These are phyloP conservation scores for Idaea biselata DNA, from an alignment of 2,888 invertebrate species.

Conservation along the genomic window DNA sequence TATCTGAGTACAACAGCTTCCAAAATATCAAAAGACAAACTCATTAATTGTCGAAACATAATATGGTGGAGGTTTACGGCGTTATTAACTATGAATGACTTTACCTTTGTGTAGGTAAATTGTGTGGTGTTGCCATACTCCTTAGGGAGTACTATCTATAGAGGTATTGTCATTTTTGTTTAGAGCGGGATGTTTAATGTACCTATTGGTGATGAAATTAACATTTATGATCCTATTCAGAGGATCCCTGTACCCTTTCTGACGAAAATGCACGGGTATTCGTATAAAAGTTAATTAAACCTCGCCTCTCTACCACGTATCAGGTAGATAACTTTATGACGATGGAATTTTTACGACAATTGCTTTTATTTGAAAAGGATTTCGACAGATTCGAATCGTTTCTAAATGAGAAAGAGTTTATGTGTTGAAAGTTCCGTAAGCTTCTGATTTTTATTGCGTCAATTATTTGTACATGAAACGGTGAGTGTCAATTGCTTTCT, in stretches of 20 bases:
- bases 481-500: no score
- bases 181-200: neutral
- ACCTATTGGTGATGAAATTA: neutral
- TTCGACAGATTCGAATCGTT: neutral
- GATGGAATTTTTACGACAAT: neutral
- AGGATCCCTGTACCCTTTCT: neutral
- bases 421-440: neutral
- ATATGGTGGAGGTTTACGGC: constrained; percentile 25
- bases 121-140: neutral
- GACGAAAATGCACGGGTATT: neutral
- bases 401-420: neutral
- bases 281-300: neutral
- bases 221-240: neutral
- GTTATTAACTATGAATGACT: constrained; percentile 8
- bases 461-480: neutral
- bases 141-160: neutral
- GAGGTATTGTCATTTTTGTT: neutral
- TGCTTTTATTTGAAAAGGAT: constrained; percentile 1
- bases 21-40: constrained; percentile 23
- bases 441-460: neutral
- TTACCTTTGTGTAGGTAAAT: neutral
- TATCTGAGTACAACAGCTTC: constrained; percentile 12
- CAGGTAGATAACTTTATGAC: neutral
- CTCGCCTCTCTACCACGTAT: neutral
- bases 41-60: constrained; percentile 22